Evolutionary conservation across 2,113 vertebrate species (phyloP).

Genomic region (Bettongia penicillata): DNA sequence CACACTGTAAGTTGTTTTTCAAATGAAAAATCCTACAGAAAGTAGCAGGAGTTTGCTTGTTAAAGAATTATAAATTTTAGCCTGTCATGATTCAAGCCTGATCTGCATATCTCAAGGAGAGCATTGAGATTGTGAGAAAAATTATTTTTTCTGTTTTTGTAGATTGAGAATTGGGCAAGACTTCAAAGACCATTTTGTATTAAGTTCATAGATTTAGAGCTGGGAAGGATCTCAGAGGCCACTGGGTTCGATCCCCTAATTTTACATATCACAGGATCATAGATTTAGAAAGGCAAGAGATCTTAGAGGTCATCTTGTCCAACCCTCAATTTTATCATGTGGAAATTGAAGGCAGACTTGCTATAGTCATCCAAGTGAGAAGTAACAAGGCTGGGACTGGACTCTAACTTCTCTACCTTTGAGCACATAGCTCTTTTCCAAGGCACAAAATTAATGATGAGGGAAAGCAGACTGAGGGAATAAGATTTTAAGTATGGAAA

Average conservation of each 20-base stretch:
- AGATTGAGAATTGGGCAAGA: background rate
- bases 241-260: background rate
- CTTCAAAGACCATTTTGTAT: background rate
- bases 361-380: background rate
- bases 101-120: background rate
- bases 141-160: background rate
- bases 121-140: background rate
- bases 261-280: background rate
- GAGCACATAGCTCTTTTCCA: background rate
- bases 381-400: background rate
- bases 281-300: background rate
- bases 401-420: background rate
- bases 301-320: background rate
- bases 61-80: background rate
- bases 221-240: background rate
- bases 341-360: background rate
- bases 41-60: background rate
- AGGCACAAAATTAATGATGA: background rate
- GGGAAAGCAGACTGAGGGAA: background rate
- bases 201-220: background rate
- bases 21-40: background rate
- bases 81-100: background rate
- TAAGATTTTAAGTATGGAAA: background rate
- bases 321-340: background rate
- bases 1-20: background rate